A percentile compares a stretch with the other conserved stretches of the same genome.
phyloP scores from a whole-genome alignment of 2,888 invertebrate species.

The Cryptophagus acutangulus region DNA sequence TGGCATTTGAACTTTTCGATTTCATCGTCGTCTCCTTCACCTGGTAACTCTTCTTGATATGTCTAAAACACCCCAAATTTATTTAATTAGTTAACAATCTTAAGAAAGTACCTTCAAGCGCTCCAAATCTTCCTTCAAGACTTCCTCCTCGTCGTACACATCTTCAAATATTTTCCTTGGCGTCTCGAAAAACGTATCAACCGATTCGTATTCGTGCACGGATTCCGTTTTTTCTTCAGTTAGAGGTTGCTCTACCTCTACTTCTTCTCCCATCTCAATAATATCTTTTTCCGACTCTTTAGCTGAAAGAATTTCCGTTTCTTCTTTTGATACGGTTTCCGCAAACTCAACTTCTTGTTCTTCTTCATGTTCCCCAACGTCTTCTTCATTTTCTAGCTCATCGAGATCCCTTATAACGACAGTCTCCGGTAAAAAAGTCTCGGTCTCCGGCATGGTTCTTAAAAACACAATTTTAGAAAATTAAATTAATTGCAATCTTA shows the following conservation, averaged over 20 bases:
- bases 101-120: conserved; percentile 22
- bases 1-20: conserved; percentile 34
- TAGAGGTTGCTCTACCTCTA: conserved; percentile 9
- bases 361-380: too few relatives aligned
- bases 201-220: conserved; percentile 21
- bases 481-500: too few relatives aligned
- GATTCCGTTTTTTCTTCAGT: conserved; percentile 10
- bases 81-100: neutral
- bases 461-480: conserved; percentile 14
- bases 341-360: too few relatives aligned
- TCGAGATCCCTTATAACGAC: too few relatives aligned
- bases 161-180: conserved; percentile 21
- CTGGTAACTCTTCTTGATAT: conserved; percentile 26
- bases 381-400: too few relatives aligned
- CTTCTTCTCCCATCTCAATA: too few relatives aligned
- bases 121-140: conserved; percentile 29
- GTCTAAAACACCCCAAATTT: neutral
- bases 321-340: too few relatives aligned
- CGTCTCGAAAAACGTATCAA: conserved; percentile 27
- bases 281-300: too few relatives aligned
- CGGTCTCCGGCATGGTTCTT: conserved; percentile 14
- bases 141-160: conserved; percentile 23
- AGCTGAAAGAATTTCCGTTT: too few relatives aligned
- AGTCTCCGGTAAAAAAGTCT: too few relatives aligned
- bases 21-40: conserved; percentile 36